Percentiles rank a stretch among this genome's conserved stretches.
These are phyloP conservation scores for Myiotriccus ornatus DNA, from an alignment of 2,797 vertebrate genomes.

Conservation along the genomic window DNA sequence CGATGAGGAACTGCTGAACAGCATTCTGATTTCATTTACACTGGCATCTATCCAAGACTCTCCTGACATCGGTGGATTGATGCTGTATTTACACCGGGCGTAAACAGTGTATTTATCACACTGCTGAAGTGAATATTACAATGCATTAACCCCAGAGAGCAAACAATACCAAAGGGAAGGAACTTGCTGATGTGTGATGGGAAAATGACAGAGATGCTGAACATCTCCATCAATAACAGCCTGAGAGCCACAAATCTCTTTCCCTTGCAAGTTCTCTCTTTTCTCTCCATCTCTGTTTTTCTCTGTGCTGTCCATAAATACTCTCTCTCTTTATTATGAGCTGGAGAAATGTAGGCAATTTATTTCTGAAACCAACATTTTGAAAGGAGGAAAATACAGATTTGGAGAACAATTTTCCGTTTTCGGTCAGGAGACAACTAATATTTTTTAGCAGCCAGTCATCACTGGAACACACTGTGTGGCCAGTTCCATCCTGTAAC, in stretches of 20 bases:
- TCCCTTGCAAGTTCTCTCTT: not conserved
- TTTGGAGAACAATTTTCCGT: not conserved
- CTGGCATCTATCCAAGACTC: not conserved
- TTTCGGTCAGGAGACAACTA: not conserved
- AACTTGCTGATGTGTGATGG: not conserved
- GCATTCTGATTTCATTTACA: not conserved
- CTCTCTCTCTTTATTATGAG: not conserved
- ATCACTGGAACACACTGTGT: fast-evolving
- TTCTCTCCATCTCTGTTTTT: not conserved
- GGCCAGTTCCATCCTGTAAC: not conserved
- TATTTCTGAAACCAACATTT: not conserved
- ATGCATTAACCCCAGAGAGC: not conserved
- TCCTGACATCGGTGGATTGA: not conserved
- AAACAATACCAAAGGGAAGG: not conserved
- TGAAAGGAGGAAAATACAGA: not conserved
- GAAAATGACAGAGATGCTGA: not conserved
- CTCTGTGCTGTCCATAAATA: not conserved
- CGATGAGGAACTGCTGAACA: not conserved
- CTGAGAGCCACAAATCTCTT: not conserved
- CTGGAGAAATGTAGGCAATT: not conserved
- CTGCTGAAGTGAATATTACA: not conserved
- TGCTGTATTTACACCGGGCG: not conserved
- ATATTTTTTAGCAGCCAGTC: not conserved
- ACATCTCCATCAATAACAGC: not conserved
- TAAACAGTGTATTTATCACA: not conserved